Evolutionary conservation across 2,113 vertebrate genomes (phyloP).

Genomic region (Sapajus apella): DNA sequence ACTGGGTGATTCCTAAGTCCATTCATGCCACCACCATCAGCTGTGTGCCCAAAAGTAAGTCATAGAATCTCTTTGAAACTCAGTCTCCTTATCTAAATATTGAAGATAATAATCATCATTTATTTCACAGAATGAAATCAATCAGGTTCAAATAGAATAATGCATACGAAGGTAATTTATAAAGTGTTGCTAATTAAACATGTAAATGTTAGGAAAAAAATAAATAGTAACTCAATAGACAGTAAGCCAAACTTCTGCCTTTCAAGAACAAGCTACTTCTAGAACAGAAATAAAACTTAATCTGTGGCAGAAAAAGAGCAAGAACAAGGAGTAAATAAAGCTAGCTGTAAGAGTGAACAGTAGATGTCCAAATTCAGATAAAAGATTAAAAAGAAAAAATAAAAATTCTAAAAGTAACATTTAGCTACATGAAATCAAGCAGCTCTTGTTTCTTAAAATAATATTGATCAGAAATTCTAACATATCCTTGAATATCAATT

Average conservation of each 20-base stretch:
- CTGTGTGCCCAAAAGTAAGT: not conserved
- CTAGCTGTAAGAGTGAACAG: not conserved
- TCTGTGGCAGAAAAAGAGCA: not conserved
- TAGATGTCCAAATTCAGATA: not conserved
- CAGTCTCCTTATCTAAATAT: not conserved
- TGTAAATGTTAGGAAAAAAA: not conserved
- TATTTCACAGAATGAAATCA: not conserved
- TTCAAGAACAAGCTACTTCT: not conserved
- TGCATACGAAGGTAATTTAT: not conserved
- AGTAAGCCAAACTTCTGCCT: not conserved
- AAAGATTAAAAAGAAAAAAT: not conserved
- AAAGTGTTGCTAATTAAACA: not conserved
- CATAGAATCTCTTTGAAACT: not conserved
- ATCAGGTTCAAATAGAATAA: not conserved
- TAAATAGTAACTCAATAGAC: not conserved
- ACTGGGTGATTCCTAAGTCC: not conserved
- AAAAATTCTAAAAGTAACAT: not conserved
- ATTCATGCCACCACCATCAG: not conserved
- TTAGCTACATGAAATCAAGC: not conserved
- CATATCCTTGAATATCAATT: not conserved
- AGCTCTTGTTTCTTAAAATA: not conserved
- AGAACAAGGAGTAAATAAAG: not conserved
- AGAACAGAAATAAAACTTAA: not conserved
- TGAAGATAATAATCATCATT: constrained; percentile 13
- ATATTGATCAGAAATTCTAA: not conserved